Percentiles rank a stretch among this genome's conserved stretches.
Conservation (phyloP, 2,113 vertebrate genomes). For the Chaetorhynchus papuensis region DNA sequence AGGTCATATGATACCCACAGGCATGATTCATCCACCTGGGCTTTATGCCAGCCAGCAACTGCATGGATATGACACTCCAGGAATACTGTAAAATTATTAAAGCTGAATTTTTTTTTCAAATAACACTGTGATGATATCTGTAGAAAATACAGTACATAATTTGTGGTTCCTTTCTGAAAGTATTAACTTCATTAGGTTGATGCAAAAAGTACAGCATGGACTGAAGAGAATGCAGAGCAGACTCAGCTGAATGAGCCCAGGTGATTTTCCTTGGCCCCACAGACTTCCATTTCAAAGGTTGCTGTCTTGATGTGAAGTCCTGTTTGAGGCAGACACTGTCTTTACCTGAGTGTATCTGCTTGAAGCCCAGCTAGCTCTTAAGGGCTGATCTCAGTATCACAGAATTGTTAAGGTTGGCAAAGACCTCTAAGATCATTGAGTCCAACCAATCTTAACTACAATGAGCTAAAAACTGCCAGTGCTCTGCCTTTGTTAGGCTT, state of each 20-base stretch:
- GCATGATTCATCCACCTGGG: constrained; percentile 51
- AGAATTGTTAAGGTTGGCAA: not conserved
- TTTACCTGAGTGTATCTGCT: not conserved
- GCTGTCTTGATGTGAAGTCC: not conserved
- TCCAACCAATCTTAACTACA: not conserved
- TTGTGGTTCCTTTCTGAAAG: not conserved
- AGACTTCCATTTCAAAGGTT: not conserved
- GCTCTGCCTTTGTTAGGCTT: not conserved
- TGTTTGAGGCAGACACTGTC: not conserved
- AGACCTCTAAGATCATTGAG: not conserved
- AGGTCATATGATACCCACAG: constrained; percentile 23
- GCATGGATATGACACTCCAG: not conserved
- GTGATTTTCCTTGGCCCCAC: not conserved
- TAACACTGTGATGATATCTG: not conserved
- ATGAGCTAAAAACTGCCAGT: not conserved
- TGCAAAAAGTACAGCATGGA: not conserved
- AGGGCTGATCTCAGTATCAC: not conserved
- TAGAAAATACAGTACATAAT: not conserved
- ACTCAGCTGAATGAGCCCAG: not conserved
- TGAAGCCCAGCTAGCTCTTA: not conserved
- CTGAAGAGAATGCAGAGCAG: not conserved
- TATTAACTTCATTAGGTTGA: not conserved
- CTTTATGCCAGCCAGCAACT: constrained; percentile 33
- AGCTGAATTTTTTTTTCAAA: not conserved
- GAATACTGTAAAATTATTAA: not conserved